Conservation (phyloP, 2,888 invertebrate species). For the Drosophila mulleri region DNA sequence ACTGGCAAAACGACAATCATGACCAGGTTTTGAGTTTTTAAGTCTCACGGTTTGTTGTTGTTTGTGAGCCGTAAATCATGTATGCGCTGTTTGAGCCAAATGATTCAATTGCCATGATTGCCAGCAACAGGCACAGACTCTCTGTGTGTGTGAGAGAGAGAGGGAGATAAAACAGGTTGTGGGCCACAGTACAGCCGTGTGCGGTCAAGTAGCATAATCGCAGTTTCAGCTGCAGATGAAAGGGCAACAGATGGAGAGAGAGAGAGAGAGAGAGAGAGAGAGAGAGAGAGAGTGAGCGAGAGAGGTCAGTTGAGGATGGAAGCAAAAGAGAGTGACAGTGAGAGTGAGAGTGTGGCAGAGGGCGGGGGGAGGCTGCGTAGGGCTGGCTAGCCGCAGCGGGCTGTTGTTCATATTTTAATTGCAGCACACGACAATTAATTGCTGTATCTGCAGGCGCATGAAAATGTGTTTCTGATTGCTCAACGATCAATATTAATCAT, state of each 20-base stretch:
- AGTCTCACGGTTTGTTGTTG: conserved; percentile 24
- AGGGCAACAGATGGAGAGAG: background rate
- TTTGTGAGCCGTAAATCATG: conserved; percentile 35
- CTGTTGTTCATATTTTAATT: conserved; percentile 28
- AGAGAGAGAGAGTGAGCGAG: too few species aligned
- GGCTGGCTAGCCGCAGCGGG: background rate
- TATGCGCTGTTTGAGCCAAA: conserved; percentile 31
- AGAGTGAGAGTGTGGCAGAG: background rate
- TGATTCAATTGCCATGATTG: conserved; percentile 46
- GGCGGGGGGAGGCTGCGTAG: too few species aligned
- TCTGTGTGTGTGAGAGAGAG: background rate
- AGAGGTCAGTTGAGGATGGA: too few species aligned
- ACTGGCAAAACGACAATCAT: conserved; percentile 73
- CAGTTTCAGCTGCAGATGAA: conserved; percentile 12
- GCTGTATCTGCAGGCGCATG: conserved; percentile 20
- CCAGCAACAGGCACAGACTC: conserved; percentile 14
- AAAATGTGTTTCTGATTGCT: conserved; percentile 53
- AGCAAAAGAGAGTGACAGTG: background rate
- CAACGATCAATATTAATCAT: conserved; percentile 50
- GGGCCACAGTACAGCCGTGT: conserved; percentile 32
- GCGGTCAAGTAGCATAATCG: conserved; percentile 34
- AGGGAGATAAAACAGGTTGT: conserved; percentile 32
- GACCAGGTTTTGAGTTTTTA: conserved; percentile 51
- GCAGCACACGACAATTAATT: conserved; percentile 30
- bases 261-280: background rate